Evolutionary conservation across 2,113 vertebrate genomes (phyloP).

Genomic region (Mesembrinibis cayennensis): DNA sequence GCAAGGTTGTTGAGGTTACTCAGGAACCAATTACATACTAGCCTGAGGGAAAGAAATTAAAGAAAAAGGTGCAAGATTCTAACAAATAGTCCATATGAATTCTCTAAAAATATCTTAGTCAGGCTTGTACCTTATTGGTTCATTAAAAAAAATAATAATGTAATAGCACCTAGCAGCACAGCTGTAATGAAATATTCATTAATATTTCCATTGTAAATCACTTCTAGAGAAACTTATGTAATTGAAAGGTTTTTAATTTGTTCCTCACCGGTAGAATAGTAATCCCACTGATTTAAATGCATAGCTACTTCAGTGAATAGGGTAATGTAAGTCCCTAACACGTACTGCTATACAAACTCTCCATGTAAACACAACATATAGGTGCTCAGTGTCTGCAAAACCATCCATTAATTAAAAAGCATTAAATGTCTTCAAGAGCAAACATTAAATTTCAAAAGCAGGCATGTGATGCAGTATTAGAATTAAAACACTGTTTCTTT

Average conservation of each 20-base stretch:
- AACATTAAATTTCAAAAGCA: neutral
- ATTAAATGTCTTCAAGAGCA: neutral
- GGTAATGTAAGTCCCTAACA: neutral
- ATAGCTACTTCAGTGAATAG: neutral
- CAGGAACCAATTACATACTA: constrained; percentile 7
- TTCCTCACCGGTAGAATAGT: neutral
- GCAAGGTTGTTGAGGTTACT: constrained; percentile 36
- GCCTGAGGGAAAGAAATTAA: neutral
- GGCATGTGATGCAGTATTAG: neutral
- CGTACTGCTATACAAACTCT: neutral
- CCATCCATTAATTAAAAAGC: neutral
- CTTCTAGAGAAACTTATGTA: neutral
- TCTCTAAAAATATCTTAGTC: constrained; percentile 19
- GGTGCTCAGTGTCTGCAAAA: neutral
- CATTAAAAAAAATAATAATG: neutral
- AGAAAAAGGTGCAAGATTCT: constrained; percentile 8
- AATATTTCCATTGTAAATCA: constrained; percentile 19
- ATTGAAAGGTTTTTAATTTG: neutral
- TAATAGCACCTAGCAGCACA: neutral
- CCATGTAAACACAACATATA: neutral
- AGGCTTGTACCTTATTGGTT: neutral
- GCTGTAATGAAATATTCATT: constrained; percentile 38
- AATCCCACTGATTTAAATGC: neutral
- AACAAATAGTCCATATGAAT: neutral
- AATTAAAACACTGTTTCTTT: neutral